A percentile compares a stretch with the other conserved stretches of the same genome.
phyloP scores from a whole-genome alignment of 2,888 invertebrate genomes.

The Drosophila leonis region DNA sequence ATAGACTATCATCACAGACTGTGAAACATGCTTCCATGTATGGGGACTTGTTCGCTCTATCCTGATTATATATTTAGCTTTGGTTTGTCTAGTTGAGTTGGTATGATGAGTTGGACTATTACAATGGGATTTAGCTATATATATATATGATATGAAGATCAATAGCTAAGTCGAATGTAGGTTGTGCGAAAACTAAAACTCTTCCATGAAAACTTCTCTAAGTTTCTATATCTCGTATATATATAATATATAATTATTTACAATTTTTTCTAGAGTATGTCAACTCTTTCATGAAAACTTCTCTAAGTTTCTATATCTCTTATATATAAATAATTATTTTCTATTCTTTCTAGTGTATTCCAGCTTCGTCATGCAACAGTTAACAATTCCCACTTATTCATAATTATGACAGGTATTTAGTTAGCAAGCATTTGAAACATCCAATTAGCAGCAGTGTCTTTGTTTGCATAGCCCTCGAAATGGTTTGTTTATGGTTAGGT shows the following conservation, averaged over 20 bases:
- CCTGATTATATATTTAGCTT: conserved; percentile 2
- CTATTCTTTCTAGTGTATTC: conserved; percentile 2
- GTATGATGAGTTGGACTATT: background rate
- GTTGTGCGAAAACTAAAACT: too few relatives aligned
- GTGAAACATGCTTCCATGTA: background rate
- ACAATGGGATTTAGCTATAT: too few relatives aligned
- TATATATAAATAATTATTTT: background rate
- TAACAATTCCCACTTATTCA: conserved; percentile 12
- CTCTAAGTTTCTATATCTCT: background rate
- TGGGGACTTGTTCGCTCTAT: background rate
- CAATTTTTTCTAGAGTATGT: conserved; percentile 5
- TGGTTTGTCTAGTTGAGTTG: background rate
- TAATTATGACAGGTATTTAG: conserved; percentile 70
- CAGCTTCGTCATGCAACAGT: background rate
- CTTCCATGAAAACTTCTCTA: background rate
- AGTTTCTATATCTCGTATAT: background rate
- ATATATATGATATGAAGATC: background rate
- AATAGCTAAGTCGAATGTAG: too few relatives aligned
- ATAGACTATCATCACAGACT: background rate
- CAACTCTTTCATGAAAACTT: background rate
- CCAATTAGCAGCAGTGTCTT: conserved; percentile 66
- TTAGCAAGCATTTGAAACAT: conserved; percentile 37
- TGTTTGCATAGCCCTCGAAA: conserved; percentile 43
- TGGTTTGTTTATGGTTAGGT: conserved; percentile 26
- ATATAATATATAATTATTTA: background rate